phyloP scores from a whole-genome alignment of 2,113 vertebrate species.

The Gallinago undulata region DNA sequence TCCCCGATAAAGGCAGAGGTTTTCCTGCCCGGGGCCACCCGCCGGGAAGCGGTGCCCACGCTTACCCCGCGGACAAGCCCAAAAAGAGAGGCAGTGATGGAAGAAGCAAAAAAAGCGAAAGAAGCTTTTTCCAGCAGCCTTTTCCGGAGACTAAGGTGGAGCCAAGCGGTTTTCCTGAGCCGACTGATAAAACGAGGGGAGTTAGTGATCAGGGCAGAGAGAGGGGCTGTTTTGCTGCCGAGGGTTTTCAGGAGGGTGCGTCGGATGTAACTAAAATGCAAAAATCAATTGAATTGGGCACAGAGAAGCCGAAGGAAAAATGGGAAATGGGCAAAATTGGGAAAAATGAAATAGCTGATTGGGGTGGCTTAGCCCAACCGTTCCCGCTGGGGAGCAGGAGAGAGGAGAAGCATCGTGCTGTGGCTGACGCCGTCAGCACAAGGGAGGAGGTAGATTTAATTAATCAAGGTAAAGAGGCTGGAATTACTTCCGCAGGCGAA shows the following conservation, averaged over 20 bases:
- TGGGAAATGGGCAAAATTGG: background rate
- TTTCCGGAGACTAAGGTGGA: background rate
- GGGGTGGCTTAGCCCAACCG: background rate
- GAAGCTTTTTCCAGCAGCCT: background rate
- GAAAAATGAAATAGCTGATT: accelerated
- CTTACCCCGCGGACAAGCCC: background rate
- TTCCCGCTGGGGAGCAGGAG: background rate
- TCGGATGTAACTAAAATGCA: accelerated
- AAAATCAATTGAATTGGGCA: background rate
- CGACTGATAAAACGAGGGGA: accelerated
- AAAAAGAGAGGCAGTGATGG: conserved; percentile 49
- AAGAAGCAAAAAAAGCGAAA: conserved; percentile 56
- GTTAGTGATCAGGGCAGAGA: background rate
- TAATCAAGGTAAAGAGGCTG: background rate
- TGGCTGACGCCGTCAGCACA: background rate
- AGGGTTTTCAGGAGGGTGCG: background rate
- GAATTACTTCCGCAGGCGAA: background rate
- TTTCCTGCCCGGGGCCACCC: background rate
- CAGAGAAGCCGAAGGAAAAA: background rate
- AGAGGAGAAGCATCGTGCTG: background rate
- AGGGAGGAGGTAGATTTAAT: accelerated
- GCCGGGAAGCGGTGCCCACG: accelerated
- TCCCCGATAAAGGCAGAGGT: background rate
- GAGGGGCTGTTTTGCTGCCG: background rate
- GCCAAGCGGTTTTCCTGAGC: background rate